phyloP scores from a whole-genome alignment of 2,113 vertebrate species.

The Oxyruncus cristatus region DNA sequence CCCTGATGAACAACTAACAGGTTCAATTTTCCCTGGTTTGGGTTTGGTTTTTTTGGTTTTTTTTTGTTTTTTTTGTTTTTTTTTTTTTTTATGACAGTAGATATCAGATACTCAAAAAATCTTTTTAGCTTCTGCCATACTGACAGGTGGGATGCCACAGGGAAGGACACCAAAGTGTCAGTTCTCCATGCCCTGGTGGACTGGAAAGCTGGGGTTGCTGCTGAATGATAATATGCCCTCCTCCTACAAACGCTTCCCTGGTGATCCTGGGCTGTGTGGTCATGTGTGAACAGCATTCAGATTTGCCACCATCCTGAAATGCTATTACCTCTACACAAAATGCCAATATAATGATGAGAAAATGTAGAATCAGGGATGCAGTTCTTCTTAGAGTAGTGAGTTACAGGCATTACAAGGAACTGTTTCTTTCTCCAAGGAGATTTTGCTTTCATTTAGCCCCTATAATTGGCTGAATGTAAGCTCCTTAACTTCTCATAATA shows the following conservation, averaged over 20 bases:
- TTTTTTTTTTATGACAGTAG: background rate
- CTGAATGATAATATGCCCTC: background rate
- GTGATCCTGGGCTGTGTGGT: background rate
- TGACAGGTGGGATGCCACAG: background rate
- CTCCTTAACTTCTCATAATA: background rate
- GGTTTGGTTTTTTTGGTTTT: background rate
- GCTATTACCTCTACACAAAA: background rate
- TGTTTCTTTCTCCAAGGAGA: background rate
- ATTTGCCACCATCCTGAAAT: conserved; percentile 11
- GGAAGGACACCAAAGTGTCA: background rate
- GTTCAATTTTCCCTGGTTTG: background rate
- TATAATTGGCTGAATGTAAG: background rate
- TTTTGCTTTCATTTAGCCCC: background rate
- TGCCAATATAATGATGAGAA: background rate
- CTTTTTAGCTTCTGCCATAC: background rate
- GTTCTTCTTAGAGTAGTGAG: background rate
- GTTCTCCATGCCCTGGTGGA: background rate
- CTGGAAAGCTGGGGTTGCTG: background rate
- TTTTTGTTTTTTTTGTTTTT: background rate
- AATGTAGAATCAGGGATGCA: conserved; percentile 8
- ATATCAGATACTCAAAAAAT: background rate
- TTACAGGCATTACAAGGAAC: background rate
- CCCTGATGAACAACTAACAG: background rate
- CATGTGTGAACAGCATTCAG: background rate
- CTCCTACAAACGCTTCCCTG: background rate